A percentile compares a stretch with the other conserved stretches of the same genome.
Conservation (phyloP, 2,888 invertebrate genomes). For the Chaetoderma sp. region DNA sequence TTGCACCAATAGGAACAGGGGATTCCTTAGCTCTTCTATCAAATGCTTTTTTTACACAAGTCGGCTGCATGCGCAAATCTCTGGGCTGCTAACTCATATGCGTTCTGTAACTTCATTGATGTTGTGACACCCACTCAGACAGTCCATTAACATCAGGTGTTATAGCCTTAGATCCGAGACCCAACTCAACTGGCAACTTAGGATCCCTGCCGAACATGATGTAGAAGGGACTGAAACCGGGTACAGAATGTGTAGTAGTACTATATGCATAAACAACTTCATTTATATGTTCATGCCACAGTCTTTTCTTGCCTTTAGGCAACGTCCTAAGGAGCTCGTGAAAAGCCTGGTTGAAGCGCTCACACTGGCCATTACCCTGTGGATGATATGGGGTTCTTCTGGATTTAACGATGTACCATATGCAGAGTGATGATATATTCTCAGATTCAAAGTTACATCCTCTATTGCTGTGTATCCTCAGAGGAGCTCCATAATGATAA, state of each 20-base stretch:
- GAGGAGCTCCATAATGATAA: constrained; percentile 20
- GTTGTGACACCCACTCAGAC: constrained; percentile 1
- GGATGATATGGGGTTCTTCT: too few relatives aligned
- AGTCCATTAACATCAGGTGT: background rate
- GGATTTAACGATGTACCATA: too few relatives aligned
- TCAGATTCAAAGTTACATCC: constrained; percentile 19
- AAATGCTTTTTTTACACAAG: background rate
- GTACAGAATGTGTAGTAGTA: background rate
- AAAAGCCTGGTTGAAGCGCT: too few relatives aligned
- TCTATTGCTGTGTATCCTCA: constrained; percentile 22
- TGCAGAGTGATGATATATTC: too few relatives aligned
- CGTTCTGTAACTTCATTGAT: background rate
- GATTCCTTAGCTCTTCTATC: constrained; percentile 5
- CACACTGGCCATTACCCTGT: too few relatives aligned
- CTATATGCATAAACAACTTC: too few relatives aligned
- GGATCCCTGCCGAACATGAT: background rate
- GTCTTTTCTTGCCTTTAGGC: too few relatives aligned
- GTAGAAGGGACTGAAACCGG: background rate
- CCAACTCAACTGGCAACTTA: constrained; percentile 3
- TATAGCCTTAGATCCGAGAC: background rate
- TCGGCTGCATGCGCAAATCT: background rate
- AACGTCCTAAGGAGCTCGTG: too few relatives aligned
- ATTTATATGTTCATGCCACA: too few relatives aligned
- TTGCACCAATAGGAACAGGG: background rate
- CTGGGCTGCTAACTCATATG: background rate